These are phyloP conservation scores for Spea bombifrons DNA, from an alignment of 2,113 vertebrate species.

Conservation along the genomic window DNA sequence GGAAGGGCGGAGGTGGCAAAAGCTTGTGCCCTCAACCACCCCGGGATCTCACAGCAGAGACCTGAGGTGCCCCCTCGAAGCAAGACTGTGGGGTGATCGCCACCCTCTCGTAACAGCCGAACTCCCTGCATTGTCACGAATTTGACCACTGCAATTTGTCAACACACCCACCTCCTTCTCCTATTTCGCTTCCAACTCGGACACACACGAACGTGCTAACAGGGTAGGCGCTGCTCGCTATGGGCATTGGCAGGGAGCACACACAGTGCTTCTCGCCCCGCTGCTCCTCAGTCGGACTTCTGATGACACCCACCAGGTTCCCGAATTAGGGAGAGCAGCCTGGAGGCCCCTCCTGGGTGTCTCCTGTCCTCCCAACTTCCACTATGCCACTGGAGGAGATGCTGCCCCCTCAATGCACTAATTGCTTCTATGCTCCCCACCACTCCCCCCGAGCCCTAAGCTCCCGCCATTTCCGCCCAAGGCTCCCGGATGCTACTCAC, in stretches of 20 bases:
- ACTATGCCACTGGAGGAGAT: slow-evolving; percentile 1
- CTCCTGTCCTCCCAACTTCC: slow-evolving; percentile 22
- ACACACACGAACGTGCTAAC: no score
- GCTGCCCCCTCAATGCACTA: slow-evolving; percentile 11
- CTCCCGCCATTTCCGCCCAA: slow-evolving; percentile 67
- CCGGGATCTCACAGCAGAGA: neutral
- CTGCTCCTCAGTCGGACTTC: slow-evolving; percentile 3
- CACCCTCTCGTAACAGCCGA: no score
- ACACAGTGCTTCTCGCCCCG: neutral
- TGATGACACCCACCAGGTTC: slow-evolving; percentile 16
- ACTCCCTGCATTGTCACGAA: neutral
- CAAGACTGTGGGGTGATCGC: neutral
- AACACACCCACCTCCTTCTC: neutral
- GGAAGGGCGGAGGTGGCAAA: slow-evolving; percentile 11
- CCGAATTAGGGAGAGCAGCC: neutral
- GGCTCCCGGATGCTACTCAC: slow-evolving; percentile 66
- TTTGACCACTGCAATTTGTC: neutral
- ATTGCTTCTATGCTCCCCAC: slow-evolving; percentile 38
- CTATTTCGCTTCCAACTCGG: no score
- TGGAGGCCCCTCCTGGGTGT: slow-evolving; percentile 33
- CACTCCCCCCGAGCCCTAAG: slow-evolving; percentile 53
- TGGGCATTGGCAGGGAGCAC: no score
- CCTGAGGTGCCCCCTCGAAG: neutral
- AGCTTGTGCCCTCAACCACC: neutral
- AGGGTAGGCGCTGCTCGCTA: no score